phyloP scores from a whole-genome alignment of 2,888 invertebrate genomes.

The Meteorus cinctellus region DNA sequence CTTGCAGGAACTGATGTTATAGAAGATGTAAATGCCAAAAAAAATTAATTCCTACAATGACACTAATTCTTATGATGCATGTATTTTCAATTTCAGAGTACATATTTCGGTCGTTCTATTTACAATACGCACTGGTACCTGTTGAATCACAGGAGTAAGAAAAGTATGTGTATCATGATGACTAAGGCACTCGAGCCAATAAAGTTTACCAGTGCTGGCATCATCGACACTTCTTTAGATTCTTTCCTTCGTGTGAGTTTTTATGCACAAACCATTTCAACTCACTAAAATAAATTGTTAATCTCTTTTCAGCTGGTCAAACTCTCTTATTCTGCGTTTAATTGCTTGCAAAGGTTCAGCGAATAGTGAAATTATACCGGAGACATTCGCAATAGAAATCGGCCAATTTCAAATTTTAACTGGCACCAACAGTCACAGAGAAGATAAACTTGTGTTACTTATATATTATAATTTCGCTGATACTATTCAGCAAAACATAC shows the following conservation, averaged over 20 bases:
- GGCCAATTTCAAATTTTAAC: too few relatives aligned
- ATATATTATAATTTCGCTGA: too few relatives aligned
- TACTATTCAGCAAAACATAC: too few relatives aligned
- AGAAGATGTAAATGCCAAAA: background rate
- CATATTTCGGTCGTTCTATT: too few relatives aligned
- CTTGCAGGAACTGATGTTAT: background rate
- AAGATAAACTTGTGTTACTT: too few relatives aligned
- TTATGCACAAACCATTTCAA: too few relatives aligned
- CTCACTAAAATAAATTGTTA: background rate
- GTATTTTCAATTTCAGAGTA: too few relatives aligned
- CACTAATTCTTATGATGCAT: too few relatives aligned
- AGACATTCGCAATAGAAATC: too few relatives aligned
- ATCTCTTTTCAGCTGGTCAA: background rate
- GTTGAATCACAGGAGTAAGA: background rate
- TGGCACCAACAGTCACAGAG: too few relatives aligned
- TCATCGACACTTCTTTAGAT: background rate
- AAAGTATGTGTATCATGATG: background rate
- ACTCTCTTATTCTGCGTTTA: background rate
- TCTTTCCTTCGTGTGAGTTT: background rate
- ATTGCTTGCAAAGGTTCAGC: background rate
- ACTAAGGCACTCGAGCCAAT: background rate
- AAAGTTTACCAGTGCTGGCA: background rate
- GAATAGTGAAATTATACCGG: background rate
- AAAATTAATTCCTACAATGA: background rate
- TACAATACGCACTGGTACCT: background rate